phyloP scores from a whole-genome alignment of 2,797 vertebrate genomes.

The Lacerta agilis region DNA sequence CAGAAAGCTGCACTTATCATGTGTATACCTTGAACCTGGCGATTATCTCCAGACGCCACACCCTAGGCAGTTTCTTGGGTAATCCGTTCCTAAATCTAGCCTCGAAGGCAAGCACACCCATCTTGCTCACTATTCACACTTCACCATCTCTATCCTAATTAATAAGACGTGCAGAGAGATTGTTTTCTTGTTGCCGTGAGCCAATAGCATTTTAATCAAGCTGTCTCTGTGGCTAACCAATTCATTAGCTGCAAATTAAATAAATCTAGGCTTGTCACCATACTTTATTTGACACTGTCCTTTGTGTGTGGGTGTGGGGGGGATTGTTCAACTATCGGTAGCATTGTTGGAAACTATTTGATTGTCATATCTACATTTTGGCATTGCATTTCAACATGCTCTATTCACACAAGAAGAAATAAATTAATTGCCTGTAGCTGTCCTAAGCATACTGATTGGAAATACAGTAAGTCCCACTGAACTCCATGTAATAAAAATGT shows the following conservation, averaged over 20 bases:
- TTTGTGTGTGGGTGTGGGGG: not conserved
- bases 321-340: not conserved
- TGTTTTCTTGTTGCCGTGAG: not conserved
- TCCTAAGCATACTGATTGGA: not conserved
- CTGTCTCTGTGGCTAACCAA: not conserved
- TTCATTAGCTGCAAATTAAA: constrained; percentile 10
- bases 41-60: not conserved
- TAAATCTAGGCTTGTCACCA: not conserved
- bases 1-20: not conserved
- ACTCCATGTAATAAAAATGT: not conserved
- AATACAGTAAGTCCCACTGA: not conserved
- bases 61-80: not conserved
- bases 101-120: not conserved
- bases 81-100: not conserved
- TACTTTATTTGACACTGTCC: not conserved
- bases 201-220: not conserved
- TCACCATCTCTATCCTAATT: constrained; percentile 1
- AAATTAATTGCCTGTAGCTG: not conserved
- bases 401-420: too few species aligned
- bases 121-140: not conserved
- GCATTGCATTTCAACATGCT: not conserved
- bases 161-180: not conserved
- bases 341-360: not conserved
- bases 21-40: too few species aligned
- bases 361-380: not conserved